Base-by-base conservation (phyloP, 2,113 vertebrate species). In the Uropsilus gracilis region DNA sequence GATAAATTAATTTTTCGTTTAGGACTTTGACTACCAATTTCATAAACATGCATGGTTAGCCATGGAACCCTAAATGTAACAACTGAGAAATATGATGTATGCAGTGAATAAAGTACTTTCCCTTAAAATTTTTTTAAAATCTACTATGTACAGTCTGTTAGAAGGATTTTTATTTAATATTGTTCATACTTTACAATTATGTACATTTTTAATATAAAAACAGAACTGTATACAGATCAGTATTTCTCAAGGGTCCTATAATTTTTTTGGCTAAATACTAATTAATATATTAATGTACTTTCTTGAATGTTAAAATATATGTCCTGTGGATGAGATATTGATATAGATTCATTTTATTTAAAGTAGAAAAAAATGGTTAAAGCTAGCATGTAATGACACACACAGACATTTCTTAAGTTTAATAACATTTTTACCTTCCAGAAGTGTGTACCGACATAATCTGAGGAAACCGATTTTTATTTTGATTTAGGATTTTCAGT, bases 331-430 rank as follows among this genome's bases (percentile, higher is more conserved):
- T 68, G 57, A 95, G 89, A 94, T 97, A 64, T 20, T 94, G 96
- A 42, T 37, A 75, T 94, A 97, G 96, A 96, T 96, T 83, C 77
- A 68, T 89, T 97, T 95, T 53, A 97, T 91, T 97, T 96, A 44
- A 76, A 95, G 16, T 94, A 97, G 64, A 96, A 96, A 71, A 71
- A 57, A 2, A 92, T n/a, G 90, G 78, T 64, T 14, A 8, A 96
- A 96, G 50, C 85, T 91, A 78, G 86, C 69, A 90, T 24, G 86
- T 88, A 92, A 87, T 87, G 90, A 96, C 26, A 89, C 5, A 90
- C 24, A 39, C 3, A 95, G 18, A 86, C 66, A 86, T 18, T 89
- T 82, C 44, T 92, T 95, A 97, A 93, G 37, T 96, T 75, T 93
- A 72, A 14, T 59, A 86, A 32, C 61, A 92, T 93, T 97, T 97